Percentiles rank a stretch among this genome's conserved stretches.
These are phyloP conservation scores for Cephus cinctus DNA, from an alignment of 1,140 invertebrate species.

Conservation along the genomic window DNA sequence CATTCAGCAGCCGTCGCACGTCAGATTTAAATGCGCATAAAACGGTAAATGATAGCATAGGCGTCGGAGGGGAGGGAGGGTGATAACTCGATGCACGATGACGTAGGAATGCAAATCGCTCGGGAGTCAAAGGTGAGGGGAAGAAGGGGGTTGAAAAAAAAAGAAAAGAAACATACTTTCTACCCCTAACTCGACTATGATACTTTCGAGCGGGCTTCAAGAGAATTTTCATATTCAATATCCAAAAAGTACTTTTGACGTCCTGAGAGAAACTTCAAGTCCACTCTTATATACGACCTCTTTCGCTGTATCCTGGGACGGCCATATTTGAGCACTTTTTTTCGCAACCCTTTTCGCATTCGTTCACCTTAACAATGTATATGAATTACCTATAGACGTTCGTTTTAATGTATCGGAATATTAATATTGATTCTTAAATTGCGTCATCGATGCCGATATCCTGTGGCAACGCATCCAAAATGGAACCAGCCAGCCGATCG, in stretches of 20 bases:
- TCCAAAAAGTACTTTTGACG: conserved; percentile 1
- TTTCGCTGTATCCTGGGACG: background rate
- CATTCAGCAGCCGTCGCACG: no score
- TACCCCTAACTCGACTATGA: conserved; percentile 8
- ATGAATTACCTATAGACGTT: conserved; percentile 8
- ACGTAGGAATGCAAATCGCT: background rate
- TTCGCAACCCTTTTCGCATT: no score
- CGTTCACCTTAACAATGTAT: conserved; percentile 16
- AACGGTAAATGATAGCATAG: background rate
- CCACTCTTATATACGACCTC: conserved; percentile 8
- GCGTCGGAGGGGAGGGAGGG: background rate
- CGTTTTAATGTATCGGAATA: background rate
- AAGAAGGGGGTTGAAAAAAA: background rate
- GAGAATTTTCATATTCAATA: conserved; percentile 22
- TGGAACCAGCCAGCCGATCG: no score
- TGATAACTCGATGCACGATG: conserved; percentile 2
- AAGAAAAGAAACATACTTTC: background rate
- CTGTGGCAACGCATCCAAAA: no score
- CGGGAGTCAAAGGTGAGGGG: no score
- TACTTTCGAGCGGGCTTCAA: conserved; percentile 10
- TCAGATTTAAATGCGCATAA: conserved; percentile 5
- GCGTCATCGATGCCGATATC: background rate
- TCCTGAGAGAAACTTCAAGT: conserved; percentile 14
- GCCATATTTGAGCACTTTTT: no score
- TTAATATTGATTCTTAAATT: background rate